Evolutionary conservation across 23 tunicate species (phyloP), one percentile per base, ranked within the genome.

Genomic region (Trididemnum nubilum): DNA sequence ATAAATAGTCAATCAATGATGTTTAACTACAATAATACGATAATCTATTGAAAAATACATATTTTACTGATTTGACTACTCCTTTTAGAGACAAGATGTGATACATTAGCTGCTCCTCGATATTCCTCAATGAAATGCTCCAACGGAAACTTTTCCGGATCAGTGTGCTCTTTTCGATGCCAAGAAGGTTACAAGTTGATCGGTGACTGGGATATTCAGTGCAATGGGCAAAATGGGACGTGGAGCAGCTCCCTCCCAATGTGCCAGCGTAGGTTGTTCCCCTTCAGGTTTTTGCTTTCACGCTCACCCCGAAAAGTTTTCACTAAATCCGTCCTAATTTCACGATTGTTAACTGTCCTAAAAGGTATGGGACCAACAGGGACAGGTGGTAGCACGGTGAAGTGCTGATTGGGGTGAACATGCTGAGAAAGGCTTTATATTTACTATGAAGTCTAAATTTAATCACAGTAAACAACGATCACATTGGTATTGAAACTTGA

Each of bases 231-330:
- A 31, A 21, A 40, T 65, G 82, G 86, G 23, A 76, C 44, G 15
- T 88, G 92, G 92, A 76, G 76, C n/a, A 35, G 66, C 12, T 7
- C 71, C 32, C 40, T 25, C 34, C 92, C 86, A 35, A 82, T 64
- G 0, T 88, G 92, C 49, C n/a, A 82, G 76, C 65, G 92, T 88
- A 86, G 51, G 80, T n/a, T n/a, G n/a, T 86, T 77, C 4, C 1
- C 15, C 23, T 58, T 28, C 9, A 27, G 35, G 21, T 22, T 21
- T 23, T 0, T 78, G 38, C 5, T 61, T 4, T 61, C 67, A 22
- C n/a, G 12, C 12, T 21, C 67, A 23, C 28, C 22, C 5, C 5
- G 67, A 12, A 3, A 12, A 21, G 67, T 21, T 21, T n/a, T 21
- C 25, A n/a, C 67, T 61, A 61, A 61, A n/a, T 61, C 67, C 5